phyloP scores from a whole-genome alignment of 2,113 vertebrate genomes.

The Pelecanoides urinatrix region DNA sequence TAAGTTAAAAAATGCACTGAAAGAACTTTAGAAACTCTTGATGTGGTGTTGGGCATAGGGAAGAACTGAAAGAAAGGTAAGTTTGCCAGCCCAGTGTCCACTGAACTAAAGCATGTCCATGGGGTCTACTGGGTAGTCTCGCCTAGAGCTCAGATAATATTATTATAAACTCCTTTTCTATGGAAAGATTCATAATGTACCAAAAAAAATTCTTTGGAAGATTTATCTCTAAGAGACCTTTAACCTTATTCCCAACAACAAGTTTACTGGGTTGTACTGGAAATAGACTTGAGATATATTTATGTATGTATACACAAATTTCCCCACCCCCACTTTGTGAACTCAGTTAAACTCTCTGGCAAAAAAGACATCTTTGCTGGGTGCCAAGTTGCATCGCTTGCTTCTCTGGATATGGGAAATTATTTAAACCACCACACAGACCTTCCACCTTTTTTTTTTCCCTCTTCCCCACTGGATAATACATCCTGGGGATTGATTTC shows the following conservation, averaged over 20 bases:
- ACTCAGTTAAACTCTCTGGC: neutral
- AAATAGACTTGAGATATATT: neutral
- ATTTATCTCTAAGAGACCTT: neutral
- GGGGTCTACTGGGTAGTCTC: fast-evolving
- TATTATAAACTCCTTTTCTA: neutral
- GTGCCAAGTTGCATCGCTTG: neutral
- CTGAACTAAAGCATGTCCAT: neutral
- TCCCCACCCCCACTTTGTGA: neutral
- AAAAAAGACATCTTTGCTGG: neutral
- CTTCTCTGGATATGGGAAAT: neutral
- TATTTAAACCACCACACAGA: neutral
- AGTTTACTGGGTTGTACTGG: neutral
- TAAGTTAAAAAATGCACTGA: neutral
- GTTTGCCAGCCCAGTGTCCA: neutral
- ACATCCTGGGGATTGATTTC: neutral
- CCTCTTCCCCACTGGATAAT: neutral
- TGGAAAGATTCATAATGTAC: neutral
- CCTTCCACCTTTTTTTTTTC: neutral
- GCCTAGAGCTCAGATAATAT: neutral
- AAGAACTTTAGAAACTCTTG: neutral
- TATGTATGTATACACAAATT: neutral
- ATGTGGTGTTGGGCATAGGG: neutral
- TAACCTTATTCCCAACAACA: neutral
- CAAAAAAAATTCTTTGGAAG: neutral
- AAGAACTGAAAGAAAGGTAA: neutral